Base-by-base conservation (phyloP, 2,888 invertebrate genomes). In the Macrosoma leucophasiata region DNA sequence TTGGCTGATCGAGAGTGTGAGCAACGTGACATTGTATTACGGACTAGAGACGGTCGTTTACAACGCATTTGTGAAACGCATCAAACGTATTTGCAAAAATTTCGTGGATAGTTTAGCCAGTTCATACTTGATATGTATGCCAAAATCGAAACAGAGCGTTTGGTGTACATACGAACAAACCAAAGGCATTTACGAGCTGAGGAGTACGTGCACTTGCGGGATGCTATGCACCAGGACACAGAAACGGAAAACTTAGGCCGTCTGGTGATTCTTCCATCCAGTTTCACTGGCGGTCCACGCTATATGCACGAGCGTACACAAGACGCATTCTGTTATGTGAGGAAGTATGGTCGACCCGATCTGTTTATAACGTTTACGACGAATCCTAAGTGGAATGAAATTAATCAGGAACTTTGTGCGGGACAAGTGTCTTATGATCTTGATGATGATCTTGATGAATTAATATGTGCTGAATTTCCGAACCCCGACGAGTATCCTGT, bases 1-100 rank as follows among this genome's bases (percentile, higher is more conserved):
- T 18, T 50, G 11, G 41, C 43, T 0, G 40, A 42, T 12, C 34
- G 48, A 13, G 35, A 49, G 10, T 46, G 31, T 20, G 44, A 43
- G 1, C 10, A 20, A 0, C 33, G 47, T 6, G 52, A 50, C 7
- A 46, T 50, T 1, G 39, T 48, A 0, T 4, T 50, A 2, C 41
- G 30, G 2, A 23, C 35, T 2, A 24, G 30, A 2, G 42, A 43
- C 7, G 11, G 39, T 19, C 31, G 27, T 0, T 13, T 50, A 4
- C 39, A 46, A 21, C 18, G 41, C 3, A 41, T 51, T 13, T 25
- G 2, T 4, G 50, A 50, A 27, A 45, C 40, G 0, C 48, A 52
- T 13, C 12, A 46, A 1, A 20, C 40, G 14, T 32, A 27, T 12
- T 23, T 31, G 11, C 40, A 33, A 10, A 13, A 18, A 5, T 38